Conservation (phyloP, 2,888 invertebrate species). For the Choristoneura rosaceana region DNA sequence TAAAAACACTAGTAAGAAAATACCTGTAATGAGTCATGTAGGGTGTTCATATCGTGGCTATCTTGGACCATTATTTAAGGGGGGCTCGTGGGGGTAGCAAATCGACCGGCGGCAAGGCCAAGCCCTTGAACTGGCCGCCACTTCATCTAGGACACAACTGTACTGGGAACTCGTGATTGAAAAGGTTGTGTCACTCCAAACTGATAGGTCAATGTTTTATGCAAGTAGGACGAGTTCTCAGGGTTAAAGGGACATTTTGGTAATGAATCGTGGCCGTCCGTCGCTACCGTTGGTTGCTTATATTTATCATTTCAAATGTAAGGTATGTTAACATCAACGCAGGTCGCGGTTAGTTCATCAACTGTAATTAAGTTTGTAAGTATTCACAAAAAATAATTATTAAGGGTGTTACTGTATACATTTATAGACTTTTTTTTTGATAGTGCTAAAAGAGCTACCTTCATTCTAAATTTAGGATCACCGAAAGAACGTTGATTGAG, state of each 20-base stretch:
- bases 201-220: conserved; percentile 58
- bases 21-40: conserved; percentile 46
- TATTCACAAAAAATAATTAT: too few species aligned
- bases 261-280: background rate
- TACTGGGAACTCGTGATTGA: conserved; percentile 51
- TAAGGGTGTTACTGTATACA: too few species aligned
- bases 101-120: conserved; percentile 93
- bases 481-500: too few species aligned
- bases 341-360: too few species aligned
- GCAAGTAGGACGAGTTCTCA: conserved; percentile 49
- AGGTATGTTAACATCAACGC: too few species aligned
- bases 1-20: conserved; percentile 35
- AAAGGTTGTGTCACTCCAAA: conserved; percentile 57
- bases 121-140: conserved; percentile 92
- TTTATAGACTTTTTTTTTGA: too few species aligned
- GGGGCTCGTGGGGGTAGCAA: conserved; percentile 88
- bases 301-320: too few species aligned
- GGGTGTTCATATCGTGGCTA: conserved; percentile 34
- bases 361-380: too few species aligned
- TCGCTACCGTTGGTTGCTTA: too few species aligned
- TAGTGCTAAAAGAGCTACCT: too few species aligned
- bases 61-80: conserved; percentile 43
- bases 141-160: conserved; percentile 70
- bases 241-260: conserved; percentile 27
- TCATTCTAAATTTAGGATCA: too few species aligned